Evolutionary conservation across 2,888 invertebrate species (phyloP).

Genomic region (Muschampia plurimacula): DNA sequence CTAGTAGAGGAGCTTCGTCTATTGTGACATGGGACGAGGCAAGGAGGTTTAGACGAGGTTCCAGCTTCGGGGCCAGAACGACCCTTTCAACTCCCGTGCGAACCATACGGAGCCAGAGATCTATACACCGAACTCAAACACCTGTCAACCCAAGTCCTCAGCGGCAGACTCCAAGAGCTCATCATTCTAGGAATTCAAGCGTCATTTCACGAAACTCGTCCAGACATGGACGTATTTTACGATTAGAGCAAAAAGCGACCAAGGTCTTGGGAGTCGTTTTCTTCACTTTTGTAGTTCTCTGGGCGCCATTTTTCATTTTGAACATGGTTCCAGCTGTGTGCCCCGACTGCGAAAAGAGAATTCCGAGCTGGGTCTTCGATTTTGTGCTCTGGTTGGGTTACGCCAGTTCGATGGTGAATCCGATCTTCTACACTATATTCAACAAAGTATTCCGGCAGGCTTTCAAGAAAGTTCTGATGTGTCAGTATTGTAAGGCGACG

Average conservation of each 20-base stretch:
- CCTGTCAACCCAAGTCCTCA: slow-evolving; percentile 68
- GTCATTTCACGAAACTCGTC: slow-evolving; percentile 93
- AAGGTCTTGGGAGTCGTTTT: slow-evolving; percentile 98
- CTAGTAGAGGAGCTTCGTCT: slow-evolving; percentile 89
- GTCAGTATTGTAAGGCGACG: slow-evolving; percentile 87
- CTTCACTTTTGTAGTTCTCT: slow-evolving; percentile 96
- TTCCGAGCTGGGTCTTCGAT: slow-evolving; percentile 93
- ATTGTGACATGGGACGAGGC: slow-evolving; percentile 91
- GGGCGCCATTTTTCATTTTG: slow-evolving; percentile 98
- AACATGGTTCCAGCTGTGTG: slow-evolving; percentile 95
- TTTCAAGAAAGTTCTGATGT: slow-evolving; percentile 93
- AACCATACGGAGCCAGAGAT: slow-evolving; percentile 68
- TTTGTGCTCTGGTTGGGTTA: slow-evolving; percentile 97
- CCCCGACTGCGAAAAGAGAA: slow-evolving; percentile 90
- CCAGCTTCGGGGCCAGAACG: slow-evolving; percentile 89
- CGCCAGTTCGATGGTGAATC: slow-evolving; percentile 97
- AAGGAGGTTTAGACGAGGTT: slow-evolving; percentile 87
- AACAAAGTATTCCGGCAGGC: slow-evolving; percentile 97
- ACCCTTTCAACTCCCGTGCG: slow-evolving; percentile 84
- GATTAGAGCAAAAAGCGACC: slow-evolving; percentile 97
- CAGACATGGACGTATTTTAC: slow-evolving; percentile 92
- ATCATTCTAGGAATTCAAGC: slow-evolving; percentile 92
- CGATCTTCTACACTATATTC: slow-evolving; percentile 98
- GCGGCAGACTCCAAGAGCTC: slow-evolving; percentile 87
- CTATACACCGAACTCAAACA: slow-evolving; percentile 61